Base-by-base conservation (phyloP, 1,140 invertebrate species). In the Drosophila ironensis region DNA sequence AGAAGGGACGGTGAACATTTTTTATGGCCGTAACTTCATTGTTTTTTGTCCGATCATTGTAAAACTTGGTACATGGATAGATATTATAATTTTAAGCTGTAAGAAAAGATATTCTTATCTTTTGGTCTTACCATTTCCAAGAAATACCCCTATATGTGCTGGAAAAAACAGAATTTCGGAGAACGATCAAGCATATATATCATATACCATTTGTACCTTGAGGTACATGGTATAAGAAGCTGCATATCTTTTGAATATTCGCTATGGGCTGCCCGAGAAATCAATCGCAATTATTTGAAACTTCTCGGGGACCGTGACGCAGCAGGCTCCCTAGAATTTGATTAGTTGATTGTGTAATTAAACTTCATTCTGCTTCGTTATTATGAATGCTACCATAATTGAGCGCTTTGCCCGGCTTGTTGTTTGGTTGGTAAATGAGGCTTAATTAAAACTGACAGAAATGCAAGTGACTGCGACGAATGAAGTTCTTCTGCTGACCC, bases 391-490 rank as follows among this genome's bases (percentile, higher is more conserved):
- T 9, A 14, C 40, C 35, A 19, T 45, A 54, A 67, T 47, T 67
- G n/a, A 42, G 30, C 67, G 25, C 22, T 67, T 33, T 19, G 38
- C 27, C 38, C 30, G 17, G 3, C 12, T 35, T 25, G 64, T 51
- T 30, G 11, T 25, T 20, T 11, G 46, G 27, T 22, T 8, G n/a
- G 6, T 7, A 48, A 69, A 70, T 57, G 44, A 57, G 45, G 2
- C 59, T 70, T 51, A 59, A 70, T 69, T 47, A 46, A 42, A 56
- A 48, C 53, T 69, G 66, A 69, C 66, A 48, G 38, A 59, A 56
- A n/a, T 40, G 38, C 8, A 52, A 46, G 35, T 40, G 24, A 38
- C 1, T 19, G 22, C 7, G 3, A 11, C 17, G 27, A 64, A 19
- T 22, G 9, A 69, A 56, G 27, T 25, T 35, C 9, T 24, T 27